phyloP scores from a whole-genome alignment of 2,113 vertebrate species.

The Nicator chloris region DNA sequence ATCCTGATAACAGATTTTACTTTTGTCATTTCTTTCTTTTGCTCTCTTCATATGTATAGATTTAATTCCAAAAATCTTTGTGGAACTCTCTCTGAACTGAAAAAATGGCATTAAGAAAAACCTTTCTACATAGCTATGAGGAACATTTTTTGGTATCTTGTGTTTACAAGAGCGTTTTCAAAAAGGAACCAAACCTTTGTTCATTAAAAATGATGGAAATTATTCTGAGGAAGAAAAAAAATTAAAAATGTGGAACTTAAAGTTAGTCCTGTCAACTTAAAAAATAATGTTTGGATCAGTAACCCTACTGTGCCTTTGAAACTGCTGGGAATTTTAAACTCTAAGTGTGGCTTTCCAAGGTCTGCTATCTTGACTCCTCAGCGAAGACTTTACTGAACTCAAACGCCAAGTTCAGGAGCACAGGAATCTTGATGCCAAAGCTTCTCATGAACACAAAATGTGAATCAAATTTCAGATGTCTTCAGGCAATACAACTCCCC shows the following conservation, averaged over 20 bases:
- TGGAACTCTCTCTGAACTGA: background rate
- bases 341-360: background rate
- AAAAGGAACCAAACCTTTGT: background rate
- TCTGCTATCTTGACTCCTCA: background rate
- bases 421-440: background rate
- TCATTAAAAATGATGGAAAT: background rate
- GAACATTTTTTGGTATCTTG: background rate
- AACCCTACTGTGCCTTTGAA: background rate
- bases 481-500: background rate
- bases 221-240: background rate
- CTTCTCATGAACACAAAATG: background rate
- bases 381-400: background rate
- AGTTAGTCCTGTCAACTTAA: background rate
- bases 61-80: background rate
- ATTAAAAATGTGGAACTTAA: background rate
- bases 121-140: background rate
- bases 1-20: background rate
- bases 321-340: background rate
- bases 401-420: background rate
- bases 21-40: background rate
- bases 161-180: background rate
- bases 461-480: rapidly evolving
- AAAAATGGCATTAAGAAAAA: background rate
- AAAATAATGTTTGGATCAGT: background rate
- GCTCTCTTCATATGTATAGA: background rate